phyloP scores from a whole-genome alignment of 2,797 vertebrate genomes.

The Sciaenops ocellatus region DNA sequence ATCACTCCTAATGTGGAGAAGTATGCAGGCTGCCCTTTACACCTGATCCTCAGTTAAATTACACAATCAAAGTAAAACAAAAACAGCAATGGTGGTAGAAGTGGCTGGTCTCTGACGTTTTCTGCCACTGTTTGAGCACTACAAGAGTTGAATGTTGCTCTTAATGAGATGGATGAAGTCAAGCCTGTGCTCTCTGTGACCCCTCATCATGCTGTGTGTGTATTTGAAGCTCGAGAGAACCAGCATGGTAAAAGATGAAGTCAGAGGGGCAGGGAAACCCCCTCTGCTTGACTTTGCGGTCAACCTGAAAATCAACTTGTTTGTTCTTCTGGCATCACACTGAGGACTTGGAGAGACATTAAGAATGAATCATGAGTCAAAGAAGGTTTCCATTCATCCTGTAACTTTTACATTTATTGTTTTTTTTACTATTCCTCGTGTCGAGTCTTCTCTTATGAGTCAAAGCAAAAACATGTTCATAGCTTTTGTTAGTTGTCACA shows the following conservation, averaged over 20 bases:
- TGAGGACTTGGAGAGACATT: no score
- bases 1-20: background rate
- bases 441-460: no score
- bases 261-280: conserved; percentile 4
- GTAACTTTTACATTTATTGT: no score
- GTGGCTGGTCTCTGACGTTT: background rate
- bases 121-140: background rate
- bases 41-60: background rate
- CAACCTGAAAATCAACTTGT: conserved; percentile 1
- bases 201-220: background rate
- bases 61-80: background rate
- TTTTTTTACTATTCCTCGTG: no score
- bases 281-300: conserved; percentile 14
- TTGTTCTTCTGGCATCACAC: background rate
- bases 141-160: background rate
- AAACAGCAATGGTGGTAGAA: background rate
- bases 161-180: conserved; percentile 56
- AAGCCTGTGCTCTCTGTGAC: conserved; percentile 10
- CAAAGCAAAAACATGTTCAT: no score
- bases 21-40: background rate
- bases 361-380: no score
- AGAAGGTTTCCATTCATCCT: no score
- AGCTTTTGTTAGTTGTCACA: no score
- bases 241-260: background rate
- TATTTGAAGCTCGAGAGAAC: conserved; percentile 5